Evolutionary conservation across 2,113 vertebrate species (phyloP).

Genomic region (Microcebus jonahi): DNA sequence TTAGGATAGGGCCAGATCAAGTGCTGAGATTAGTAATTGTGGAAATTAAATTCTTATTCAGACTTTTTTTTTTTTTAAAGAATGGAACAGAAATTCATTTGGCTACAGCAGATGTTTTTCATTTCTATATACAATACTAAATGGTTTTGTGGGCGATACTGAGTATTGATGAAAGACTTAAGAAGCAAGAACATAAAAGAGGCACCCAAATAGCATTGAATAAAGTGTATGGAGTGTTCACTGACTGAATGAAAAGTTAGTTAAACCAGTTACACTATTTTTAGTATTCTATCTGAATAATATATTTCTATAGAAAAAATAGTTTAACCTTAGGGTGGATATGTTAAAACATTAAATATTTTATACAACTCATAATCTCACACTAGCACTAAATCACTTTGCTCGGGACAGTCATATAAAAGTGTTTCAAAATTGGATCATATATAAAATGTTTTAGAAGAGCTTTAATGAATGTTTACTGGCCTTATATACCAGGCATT

Average conservation of each 20-base stretch:
- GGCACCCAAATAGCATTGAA: neutral
- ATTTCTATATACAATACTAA: neutral
- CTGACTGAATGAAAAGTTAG: conserved; percentile 13
- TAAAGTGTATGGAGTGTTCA: neutral
- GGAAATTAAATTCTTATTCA: neutral
- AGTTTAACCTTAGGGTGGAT: neutral
- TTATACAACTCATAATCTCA: neutral
- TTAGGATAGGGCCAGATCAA: neutral
- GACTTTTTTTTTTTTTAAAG: neutral
- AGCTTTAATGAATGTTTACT: neutral
- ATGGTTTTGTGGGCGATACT: neutral
- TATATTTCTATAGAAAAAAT: neutral
- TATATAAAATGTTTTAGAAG: neutral
- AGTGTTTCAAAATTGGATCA: conserved; percentile 20
- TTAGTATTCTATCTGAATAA: neutral
- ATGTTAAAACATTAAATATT: conserved; percentile 6
- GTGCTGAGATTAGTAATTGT: neutral
- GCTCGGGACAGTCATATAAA: neutral
- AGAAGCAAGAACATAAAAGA: neutral
- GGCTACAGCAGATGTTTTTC: conserved; percentile 18
- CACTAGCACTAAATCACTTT: neutral
- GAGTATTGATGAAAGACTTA: neutral
- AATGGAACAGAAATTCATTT: conserved; percentile 41
- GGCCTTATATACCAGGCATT: neutral
- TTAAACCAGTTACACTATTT: neutral